Conservation (phyloP, 2,113 vertebrate genomes). For the Oxyura jamaicensis region DNA sequence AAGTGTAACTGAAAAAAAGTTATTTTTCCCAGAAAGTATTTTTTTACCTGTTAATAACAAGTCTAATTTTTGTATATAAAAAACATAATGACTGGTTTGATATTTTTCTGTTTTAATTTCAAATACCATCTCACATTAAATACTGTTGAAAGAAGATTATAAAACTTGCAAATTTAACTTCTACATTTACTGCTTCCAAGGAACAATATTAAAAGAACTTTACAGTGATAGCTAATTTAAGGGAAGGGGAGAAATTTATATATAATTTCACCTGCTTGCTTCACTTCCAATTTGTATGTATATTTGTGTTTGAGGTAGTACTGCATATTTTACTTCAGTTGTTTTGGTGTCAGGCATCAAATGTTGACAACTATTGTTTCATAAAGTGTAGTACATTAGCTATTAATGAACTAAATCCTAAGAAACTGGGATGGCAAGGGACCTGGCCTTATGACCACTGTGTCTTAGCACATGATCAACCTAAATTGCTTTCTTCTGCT, state of each 20-base stretch:
- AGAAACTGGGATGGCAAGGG: not conserved
- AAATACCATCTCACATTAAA: conserved; percentile 39
- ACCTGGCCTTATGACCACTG: rapidly evolving
- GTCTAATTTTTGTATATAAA: not conserved
- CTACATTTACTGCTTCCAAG: not conserved
- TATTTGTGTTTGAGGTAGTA: not conserved
- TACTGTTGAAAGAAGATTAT: not conserved
- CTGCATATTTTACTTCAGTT: not conserved
- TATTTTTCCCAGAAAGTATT: not conserved
- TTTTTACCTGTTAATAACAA: not conserved
- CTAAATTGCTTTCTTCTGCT: not conserved
- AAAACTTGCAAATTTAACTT: conserved; percentile 44
- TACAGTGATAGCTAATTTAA: not conserved
- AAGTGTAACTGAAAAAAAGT: not conserved
- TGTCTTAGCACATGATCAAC: not conserved
- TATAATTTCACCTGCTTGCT: not conserved
- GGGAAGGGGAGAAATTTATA: not conserved
- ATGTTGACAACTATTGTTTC: not conserved
- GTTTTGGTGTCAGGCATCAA: not conserved
- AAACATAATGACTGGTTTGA: not conserved
- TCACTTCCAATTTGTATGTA: not conserved
- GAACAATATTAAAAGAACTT: conserved; percentile 6
- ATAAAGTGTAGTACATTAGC: not conserved
- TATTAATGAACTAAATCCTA: not conserved
- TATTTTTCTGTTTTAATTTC: not conserved